These are phyloP conservation scores for Cordilura impudica DNA, from an alignment of 2,888 invertebrate genomes.

Conservation along the genomic window DNA sequence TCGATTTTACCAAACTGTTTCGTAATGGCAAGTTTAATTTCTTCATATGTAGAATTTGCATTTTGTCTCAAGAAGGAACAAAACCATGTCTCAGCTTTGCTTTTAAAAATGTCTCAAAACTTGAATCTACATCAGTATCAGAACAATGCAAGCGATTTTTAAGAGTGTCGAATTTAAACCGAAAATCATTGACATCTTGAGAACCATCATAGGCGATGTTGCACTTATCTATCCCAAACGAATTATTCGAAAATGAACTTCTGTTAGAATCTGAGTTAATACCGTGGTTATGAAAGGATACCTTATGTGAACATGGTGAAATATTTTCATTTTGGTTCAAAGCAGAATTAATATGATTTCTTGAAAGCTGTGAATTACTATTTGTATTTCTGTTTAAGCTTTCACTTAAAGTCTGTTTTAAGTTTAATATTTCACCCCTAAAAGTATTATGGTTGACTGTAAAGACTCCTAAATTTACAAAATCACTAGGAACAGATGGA, in stretches of 20 bases:
- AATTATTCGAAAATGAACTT: background rate
- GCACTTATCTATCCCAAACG: background rate
- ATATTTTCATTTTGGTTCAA: background rate
- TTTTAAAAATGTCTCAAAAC: conserved; percentile 6
- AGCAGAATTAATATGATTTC: too few relatives aligned
- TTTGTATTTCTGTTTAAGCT: background rate
- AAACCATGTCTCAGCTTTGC: conserved; percentile 26
- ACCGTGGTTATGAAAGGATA: background rate
- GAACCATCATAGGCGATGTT: background rate
- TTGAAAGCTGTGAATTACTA: background rate
- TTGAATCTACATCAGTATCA: background rate
- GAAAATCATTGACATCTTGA: background rate
- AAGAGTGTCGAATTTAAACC: background rate
- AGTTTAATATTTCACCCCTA: background rate
- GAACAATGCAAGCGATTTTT: background rate
- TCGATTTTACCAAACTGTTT: conserved; percentile 4
- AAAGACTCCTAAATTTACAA: too few relatives aligned
- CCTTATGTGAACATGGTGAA: too few relatives aligned
- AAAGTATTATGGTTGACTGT: background rate
- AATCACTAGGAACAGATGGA: too few relatives aligned
- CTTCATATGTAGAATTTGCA: background rate
- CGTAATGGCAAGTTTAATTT: background rate
- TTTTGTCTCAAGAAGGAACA: background rate
- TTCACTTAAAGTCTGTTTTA: background rate
- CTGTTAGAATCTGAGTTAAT: background rate